Conservation (phyloP, 2,888 invertebrate species). For the Yponomeuta sedellus region DNA sequence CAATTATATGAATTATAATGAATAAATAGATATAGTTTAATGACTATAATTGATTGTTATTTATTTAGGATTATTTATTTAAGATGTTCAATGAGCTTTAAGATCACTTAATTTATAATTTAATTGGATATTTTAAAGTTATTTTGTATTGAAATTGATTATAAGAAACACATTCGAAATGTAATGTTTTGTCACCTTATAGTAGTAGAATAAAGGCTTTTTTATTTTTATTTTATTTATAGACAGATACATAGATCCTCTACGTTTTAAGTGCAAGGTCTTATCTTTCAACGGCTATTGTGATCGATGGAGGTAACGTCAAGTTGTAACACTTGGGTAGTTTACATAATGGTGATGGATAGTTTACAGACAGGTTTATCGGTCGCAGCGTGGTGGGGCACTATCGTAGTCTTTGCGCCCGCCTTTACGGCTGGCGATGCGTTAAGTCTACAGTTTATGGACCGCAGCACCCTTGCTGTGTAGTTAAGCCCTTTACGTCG, state of each 20-base stretch:
- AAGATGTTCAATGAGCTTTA: too few species aligned
- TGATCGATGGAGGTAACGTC: not conserved
- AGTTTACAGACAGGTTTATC: slow-evolving; percentile 3
- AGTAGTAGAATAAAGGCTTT: too few species aligned
- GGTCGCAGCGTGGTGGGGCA: not conserved
- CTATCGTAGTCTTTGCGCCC: not conserved
- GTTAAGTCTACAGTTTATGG: slow-evolving; percentile 20
- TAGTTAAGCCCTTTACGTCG: not conserved
- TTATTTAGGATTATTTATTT: too few species aligned
- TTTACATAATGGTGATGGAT: not conserved
- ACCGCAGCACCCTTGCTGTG: slow-evolving; percentile 7
- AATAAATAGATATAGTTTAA: too few species aligned
- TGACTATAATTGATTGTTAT: too few species aligned
- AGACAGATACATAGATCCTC: not conserved
- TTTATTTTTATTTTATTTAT: too few species aligned
- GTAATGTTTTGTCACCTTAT: too few species aligned
- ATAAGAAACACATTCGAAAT: too few species aligned
- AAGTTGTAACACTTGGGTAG: not conserved
- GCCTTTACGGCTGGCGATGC: slow-evolving; percentile 5
- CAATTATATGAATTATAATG: too few species aligned
- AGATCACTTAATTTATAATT: too few species aligned
- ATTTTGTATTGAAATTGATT: too few species aligned
- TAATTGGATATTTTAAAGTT: too few species aligned
- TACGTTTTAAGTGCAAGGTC: not conserved
- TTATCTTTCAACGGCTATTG: not conserved